Conservation (phyloP, 2,797 vertebrate genomes). For the Sphenopsis melanotis region DNA sequence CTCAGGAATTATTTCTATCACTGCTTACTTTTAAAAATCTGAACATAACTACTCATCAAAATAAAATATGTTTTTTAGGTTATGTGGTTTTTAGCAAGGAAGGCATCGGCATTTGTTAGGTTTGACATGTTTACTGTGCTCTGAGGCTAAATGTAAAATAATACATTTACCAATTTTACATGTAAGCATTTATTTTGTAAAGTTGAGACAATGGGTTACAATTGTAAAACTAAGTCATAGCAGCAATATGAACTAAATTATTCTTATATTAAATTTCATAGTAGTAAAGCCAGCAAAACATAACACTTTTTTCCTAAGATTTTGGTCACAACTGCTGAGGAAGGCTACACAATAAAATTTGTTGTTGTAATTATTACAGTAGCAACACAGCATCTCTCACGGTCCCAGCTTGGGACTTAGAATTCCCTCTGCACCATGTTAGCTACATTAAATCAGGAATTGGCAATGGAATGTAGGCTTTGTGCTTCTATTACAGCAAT, state of each 20-base stretch:
- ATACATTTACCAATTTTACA: neutral
- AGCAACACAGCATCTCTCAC: rapidly evolving
- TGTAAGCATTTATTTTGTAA: neutral
- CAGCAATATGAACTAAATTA: neutral
- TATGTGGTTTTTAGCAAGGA: neutral
- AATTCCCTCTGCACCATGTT: neutral
- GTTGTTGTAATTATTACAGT: neutral
- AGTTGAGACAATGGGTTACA: neutral
- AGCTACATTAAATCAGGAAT: neutral
- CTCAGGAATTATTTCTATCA: neutral
- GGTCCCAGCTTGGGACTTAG: neutral
- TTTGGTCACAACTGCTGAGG: neutral
- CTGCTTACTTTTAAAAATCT: neutral
- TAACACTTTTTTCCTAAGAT: neutral
- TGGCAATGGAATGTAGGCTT: neutral
- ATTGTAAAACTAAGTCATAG: neutral
- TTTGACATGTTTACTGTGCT: slow-evolving; percentile 14
- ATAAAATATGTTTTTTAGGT: neutral
- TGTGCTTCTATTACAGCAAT: neutral
- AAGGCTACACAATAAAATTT: neutral
- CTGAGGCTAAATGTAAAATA: neutral
- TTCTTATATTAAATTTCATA: neutral
- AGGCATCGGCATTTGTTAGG: neutral
- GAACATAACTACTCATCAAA: slow-evolving; percentile 25
- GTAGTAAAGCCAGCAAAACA: neutral